Percentiles rank a stretch among this genome's conserved stretches.
phyloP scores from a whole-genome alignment of 53 echinoderm and acorn worm species.

The Echinometra lucunter region DNA sequence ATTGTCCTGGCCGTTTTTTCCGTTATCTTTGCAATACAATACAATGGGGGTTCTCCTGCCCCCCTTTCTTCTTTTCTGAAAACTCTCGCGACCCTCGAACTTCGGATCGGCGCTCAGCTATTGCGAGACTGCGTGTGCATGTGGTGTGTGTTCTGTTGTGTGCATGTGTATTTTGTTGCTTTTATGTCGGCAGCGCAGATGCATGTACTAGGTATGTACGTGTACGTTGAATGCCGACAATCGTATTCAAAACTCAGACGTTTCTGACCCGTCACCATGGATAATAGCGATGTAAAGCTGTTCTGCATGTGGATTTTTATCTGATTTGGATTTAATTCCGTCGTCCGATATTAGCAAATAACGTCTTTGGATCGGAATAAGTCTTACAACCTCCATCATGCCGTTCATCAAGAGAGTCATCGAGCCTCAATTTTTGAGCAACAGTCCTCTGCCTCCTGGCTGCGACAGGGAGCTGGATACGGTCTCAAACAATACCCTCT shows the following conservation, averaged over 20 bases:
- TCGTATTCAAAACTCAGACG: not conserved
- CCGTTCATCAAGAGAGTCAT: slow-evolving; percentile 94
- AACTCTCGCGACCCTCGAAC: slow-evolving; percentile 21
- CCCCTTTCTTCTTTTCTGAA: not conserved
- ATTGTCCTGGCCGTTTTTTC: slow-evolving; percentile 14
- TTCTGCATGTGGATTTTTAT: slow-evolving; percentile 43
- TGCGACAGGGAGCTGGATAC: slow-evolving; percentile 89
- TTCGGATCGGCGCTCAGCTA: not conserved
- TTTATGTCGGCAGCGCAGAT: not conserved
- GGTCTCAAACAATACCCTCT: slow-evolving; percentile 92
- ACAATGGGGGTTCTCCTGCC: not conserved
- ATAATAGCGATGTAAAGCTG: slow-evolving; percentile 53
- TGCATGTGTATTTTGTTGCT: too few species aligned
- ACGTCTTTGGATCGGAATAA: slow-evolving; percentile 11
- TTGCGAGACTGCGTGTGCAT: not conserved
- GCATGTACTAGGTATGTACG: not conserved
- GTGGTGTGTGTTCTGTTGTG: not conserved
- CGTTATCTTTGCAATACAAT: slow-evolving; percentile 13
- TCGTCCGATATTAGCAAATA: not conserved
- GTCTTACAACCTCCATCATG: slow-evolving; percentile 73
- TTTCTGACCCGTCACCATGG: not conserved
- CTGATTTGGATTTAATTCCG: slow-evolving; percentile 39
- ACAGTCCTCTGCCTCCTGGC: slow-evolving; percentile 85
- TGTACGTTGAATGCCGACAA: too few species aligned
- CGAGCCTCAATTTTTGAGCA: slow-evolving; percentile 88